phyloP scores from a whole-genome alignment of 64 coral and sea anemone species.

The Montipora foliosa region DNA sequence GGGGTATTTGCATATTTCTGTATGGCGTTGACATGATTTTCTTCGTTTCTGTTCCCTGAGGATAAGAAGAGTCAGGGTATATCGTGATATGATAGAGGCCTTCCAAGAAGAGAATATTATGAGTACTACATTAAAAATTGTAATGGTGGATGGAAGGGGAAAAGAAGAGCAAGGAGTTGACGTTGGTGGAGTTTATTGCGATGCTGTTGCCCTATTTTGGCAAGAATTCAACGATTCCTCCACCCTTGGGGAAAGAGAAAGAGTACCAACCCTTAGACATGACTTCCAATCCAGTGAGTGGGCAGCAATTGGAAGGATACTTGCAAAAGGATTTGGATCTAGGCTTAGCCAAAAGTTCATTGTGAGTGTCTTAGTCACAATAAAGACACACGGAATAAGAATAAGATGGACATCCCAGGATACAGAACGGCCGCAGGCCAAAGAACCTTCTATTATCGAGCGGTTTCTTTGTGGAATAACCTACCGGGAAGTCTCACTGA shows the following conservation, averaged over 20 bases:
- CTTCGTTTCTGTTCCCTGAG: slow-evolving; percentile 17
- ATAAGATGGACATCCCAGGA: too few species aligned
- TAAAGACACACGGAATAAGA: too few species aligned
- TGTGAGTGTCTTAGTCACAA: too few species aligned
- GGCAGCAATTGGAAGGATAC: slow-evolving; percentile 7
- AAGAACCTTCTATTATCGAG: too few species aligned
- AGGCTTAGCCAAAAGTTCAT: background rate
- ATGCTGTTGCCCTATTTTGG: slow-evolving; percentile 50
- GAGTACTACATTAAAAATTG: background rate
- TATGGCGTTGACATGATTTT: background rate
- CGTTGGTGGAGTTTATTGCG: slow-evolving; percentile 30
- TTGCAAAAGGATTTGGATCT: background rate
- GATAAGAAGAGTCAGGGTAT: slow-evolving; percentile 27
- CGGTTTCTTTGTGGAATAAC: too few species aligned
- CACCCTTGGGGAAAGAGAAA: slow-evolving; percentile 53
- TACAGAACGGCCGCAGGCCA: too few species aligned
- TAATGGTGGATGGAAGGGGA: slow-evolving; percentile 40
- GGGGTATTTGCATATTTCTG: background rate
- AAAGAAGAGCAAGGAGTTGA: slow-evolving; percentile 26
- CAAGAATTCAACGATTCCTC: slow-evolving; percentile 54
- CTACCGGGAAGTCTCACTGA: too few species aligned
- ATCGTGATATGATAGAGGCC: slow-evolving; percentile 29
- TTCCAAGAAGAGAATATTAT: slow-evolving; percentile 33
- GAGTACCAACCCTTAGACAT: slow-evolving; percentile 60
- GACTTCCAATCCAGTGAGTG: slow-evolving; percentile 52